Conservation (phyloP, 1,140 invertebrate species). For the Drosophila takahashii region DNA sequence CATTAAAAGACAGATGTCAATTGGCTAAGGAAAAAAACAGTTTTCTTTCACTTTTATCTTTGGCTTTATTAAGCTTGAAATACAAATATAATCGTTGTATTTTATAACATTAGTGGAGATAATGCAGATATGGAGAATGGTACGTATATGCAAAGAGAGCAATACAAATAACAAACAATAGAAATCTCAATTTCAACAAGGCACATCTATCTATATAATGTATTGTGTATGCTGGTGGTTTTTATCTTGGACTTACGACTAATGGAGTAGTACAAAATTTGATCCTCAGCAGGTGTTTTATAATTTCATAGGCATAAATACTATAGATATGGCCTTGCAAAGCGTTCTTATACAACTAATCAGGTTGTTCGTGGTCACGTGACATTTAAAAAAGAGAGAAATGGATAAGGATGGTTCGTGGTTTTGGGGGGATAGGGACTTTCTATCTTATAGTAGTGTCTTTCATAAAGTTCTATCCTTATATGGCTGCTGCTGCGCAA, state of each 20-base stretch:
- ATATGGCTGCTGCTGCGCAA: slow-evolving; percentile 28
- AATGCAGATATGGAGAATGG: slow-evolving; percentile 24
- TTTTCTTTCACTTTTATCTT: slow-evolving; percentile 43
- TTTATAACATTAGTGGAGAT: slow-evolving; percentile 20
- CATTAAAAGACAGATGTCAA: neutral
- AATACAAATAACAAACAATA: slow-evolving; percentile 15
- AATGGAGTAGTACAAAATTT: slow-evolving; percentile 12
- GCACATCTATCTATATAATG: slow-evolving; percentile 16
- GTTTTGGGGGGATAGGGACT: slow-evolving; percentile 19
- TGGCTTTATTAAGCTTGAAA: slow-evolving; percentile 59
- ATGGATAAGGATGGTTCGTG: slow-evolving; percentile 4
- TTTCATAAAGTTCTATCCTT: slow-evolving; percentile 52
- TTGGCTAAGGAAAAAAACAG: neutral
- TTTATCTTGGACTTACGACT: slow-evolving; percentile 15
- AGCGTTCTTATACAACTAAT: slow-evolving; percentile 39
- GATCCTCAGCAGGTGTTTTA: slow-evolving; percentile 23
- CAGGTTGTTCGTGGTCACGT: slow-evolving; percentile 47
- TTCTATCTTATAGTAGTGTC: slow-evolving; percentile 42
- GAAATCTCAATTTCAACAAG: slow-evolving; percentile 20
- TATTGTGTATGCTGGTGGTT: slow-evolving; percentile 4
- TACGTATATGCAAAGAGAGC: slow-evolving; percentile 18
- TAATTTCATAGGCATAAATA: slow-evolving; percentile 35
- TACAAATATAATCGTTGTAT: slow-evolving; percentile 32
- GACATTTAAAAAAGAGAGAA: slow-evolving; percentile 19
- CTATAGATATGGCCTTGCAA: slow-evolving; percentile 46